phyloP scores from a whole-genome alignment of 2,797 vertebrate genomes.

The Sebastes steindachneri region DNA sequence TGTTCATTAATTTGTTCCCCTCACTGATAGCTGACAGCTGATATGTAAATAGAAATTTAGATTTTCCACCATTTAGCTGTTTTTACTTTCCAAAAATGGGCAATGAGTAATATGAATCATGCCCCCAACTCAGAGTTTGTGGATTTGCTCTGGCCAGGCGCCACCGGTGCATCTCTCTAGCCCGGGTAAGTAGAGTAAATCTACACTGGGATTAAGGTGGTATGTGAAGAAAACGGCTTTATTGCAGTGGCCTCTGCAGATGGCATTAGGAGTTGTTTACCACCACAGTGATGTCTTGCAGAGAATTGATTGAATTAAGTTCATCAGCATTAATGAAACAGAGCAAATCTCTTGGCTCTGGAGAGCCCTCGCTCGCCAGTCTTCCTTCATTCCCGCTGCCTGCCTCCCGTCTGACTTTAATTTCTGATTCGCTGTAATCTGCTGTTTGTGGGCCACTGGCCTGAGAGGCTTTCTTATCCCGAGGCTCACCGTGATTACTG shows the following conservation, averaged over 20 bases:
- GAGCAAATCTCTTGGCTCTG: conserved; percentile 51
- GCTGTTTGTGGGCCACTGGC: conserved; percentile 51
- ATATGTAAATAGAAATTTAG: conserved; percentile 9
- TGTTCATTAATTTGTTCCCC: conserved; percentile 22
- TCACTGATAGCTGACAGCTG: conserved; percentile 4
- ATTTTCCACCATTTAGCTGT: not conserved
- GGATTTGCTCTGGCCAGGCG: conserved; percentile 38
- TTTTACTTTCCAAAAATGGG: not conserved
- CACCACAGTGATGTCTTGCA: conserved; percentile 52
- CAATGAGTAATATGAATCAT: conserved; percentile 1
- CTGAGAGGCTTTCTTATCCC: conserved; percentile 57
- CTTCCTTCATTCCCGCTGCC: conserved; percentile 25
- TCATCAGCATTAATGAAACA: conserved; percentile 71
- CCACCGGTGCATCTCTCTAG: conserved; percentile 34
- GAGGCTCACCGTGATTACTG: conserved; percentile 58
- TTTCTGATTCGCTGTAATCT: conserved; percentile 68
- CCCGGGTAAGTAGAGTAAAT: conserved; percentile 48
- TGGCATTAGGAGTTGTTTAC: conserved; percentile 72
- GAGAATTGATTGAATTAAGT: conserved; percentile 73
- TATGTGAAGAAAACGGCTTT: conserved; percentile 55
- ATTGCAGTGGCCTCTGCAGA: conserved; percentile 56
- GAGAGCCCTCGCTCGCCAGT: conserved; percentile 20
- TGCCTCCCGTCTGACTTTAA: conserved; percentile 48
- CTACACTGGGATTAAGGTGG: conserved; percentile 58
- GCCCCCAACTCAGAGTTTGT: not conserved